Base-by-base conservation (phyloP, 2,888 invertebrate genomes). In the Gandaritis pyraliata region DNA sequence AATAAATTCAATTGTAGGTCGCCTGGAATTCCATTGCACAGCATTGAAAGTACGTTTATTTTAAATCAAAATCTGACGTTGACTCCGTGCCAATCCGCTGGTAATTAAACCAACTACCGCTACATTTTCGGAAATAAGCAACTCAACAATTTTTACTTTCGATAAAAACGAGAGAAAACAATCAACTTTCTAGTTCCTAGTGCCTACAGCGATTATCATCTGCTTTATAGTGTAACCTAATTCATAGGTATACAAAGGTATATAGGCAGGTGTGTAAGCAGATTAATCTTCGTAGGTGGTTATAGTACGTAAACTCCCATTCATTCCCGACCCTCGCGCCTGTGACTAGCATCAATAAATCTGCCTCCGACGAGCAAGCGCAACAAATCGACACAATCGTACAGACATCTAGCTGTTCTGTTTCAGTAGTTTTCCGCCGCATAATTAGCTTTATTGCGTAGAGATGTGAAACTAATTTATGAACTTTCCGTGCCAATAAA, bases 31-130 rank as follows among this genome's bases (percentile, higher is more conserved):
- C 61, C 29, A 58, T 57, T 18, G 13, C 63, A 46, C 39, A 64
- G 61, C 57, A 63, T 64, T 50, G 57, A 64, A 61, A 65, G 41
- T 68, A 56, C 66, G 68, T 66, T 75, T 73, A 73, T 72, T 71
- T 66, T 80, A 78, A 80, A 81, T 77, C 75, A 76, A 72, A 75
- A 68, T 76, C 74, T 71, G 71, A 69, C 68, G 72, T 81, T 80
- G 83, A 79, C 78, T 73, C 72, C 60, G 65, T 80, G 82, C 82
- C 82, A 82, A 80, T 75, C 69, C 61, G 60, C 57, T 50, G 71
- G 75, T 74, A 77, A 79, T 77, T 78, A 78, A 76, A 74, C 72
- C 69, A 56, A 12, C 13, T 15, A 33, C 12, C 3, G 49, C 11
- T 23, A 49, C 58, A 50, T 58, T 59, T 71, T 67, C 69, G 55